phyloP scores from a whole-genome alignment of 2,888 invertebrate species.

The Muschampia plurimacula region DNA sequence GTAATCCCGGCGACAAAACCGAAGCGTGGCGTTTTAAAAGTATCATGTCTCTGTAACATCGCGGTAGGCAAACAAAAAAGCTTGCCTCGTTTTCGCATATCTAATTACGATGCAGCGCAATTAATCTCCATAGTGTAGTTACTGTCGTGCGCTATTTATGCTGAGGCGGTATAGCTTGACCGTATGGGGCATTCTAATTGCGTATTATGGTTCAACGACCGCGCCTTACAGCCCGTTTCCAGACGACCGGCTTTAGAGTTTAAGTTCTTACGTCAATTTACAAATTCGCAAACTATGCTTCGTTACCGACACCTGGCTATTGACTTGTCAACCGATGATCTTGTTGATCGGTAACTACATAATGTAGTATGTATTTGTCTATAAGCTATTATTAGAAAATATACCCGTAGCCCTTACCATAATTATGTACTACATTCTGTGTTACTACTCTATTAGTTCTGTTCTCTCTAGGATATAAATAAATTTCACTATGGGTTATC shows the following conservation, averaged over 20 bases:
- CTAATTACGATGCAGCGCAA: constrained; percentile 65
- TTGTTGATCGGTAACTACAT: background rate
- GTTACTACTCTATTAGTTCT: too few relatives aligned
- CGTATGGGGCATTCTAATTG: constrained; percentile 84
- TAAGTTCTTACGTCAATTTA: constrained; percentile 69
- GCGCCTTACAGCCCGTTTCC: constrained; percentile 60
- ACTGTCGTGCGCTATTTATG: constrained; percentile 79
- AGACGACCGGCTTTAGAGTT: constrained; percentile 58
- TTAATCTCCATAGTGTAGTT: constrained; percentile 66
- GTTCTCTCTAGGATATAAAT: too few relatives aligned
- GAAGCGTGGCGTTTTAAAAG: background rate
- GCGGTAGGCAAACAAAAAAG: constrained; percentile 29
- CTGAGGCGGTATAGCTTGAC: constrained; percentile 68
- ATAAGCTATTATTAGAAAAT: too few relatives aligned
- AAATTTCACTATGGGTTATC: too few relatives aligned
- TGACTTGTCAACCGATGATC: background rate
- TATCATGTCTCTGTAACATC: background rate
- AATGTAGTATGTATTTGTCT: too few relatives aligned
- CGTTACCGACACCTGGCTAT: constrained; percentile 10
- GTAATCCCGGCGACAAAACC: background rate
- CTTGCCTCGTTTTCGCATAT: constrained; percentile 44
- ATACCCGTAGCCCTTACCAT: too few relatives aligned
- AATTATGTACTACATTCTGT: too few relatives aligned
- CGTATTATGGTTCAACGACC: constrained; percentile 82
- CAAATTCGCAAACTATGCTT: constrained; percentile 57